Evolutionary conservation across 2,113 vertebrate species (phyloP).

Genomic region (Xerus inauris): DNA sequence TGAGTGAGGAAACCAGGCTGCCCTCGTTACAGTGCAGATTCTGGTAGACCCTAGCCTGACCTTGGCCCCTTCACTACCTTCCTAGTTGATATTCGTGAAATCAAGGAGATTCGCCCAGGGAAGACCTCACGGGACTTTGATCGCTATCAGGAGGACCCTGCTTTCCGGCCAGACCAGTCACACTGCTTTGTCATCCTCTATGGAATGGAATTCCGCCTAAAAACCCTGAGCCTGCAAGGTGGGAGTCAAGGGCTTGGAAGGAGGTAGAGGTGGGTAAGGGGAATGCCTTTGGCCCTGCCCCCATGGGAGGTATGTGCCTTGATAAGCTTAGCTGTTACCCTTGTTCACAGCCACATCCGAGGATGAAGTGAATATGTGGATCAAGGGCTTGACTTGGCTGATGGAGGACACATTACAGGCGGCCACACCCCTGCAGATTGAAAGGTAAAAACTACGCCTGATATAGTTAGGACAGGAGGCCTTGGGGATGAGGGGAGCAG

Average conservation of each 20-base stretch:
- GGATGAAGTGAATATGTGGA: conserved; percentile 99
- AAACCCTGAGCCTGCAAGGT: conserved; percentile 98
- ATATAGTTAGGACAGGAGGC: neutral
- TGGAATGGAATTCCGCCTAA: conserved; percentile 96
- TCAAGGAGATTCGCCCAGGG: conserved; percentile 97
- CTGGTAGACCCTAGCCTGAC: neutral
- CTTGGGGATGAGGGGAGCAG: neutral
- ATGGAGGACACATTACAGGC: conserved; percentile 94
- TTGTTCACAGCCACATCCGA: conserved; percentile 93
- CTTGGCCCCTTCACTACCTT: neutral
- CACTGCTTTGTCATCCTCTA: conserved; percentile 98
- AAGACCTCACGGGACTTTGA: conserved; percentile 97
- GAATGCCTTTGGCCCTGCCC: neutral
- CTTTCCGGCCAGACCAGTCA: conserved; percentile 90
- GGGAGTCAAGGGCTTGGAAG: neutral
- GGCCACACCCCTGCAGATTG: conserved; percentile 96
- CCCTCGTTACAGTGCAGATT: neutral
- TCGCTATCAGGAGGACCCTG: conserved; percentile 96
- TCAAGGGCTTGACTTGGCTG: conserved; percentile 97
- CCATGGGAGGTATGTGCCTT: neutral
- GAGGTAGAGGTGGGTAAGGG: neutral
- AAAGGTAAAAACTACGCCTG: conserved; percentile 88
- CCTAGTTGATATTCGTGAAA: conserved; percentile 98
- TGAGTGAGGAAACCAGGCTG: neutral
- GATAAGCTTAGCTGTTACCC: neutral